A percentile compares a stretch with the other conserved stretches of the same genome.
Conservation (phyloP, 2,797 vertebrate genomes). For the Choloepus didactylus region DNA sequence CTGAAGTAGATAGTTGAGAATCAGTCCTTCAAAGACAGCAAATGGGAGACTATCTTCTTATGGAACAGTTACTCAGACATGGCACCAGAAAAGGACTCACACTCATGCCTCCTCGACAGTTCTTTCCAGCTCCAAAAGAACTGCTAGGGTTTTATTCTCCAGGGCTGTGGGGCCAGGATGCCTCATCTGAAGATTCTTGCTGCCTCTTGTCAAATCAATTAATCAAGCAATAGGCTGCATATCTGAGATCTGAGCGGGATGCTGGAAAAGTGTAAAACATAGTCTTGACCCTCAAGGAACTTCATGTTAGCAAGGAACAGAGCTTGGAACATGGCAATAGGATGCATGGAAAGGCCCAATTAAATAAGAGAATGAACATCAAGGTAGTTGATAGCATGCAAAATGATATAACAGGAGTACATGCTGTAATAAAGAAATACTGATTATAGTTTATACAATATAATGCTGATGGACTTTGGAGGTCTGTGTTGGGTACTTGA, state of each 20-base stretch:
- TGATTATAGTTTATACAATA: constrained; percentile 5
- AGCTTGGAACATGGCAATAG: neutral
- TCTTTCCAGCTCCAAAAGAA: neutral
- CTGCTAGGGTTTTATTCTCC: neutral
- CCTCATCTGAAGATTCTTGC: constrained; percentile 19
- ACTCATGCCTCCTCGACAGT: neutral
- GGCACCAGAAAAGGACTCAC: neutral
- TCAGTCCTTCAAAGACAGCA: constrained; percentile 5
- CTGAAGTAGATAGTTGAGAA: neutral
- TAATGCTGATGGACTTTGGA: neutral
- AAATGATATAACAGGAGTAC: neutral
- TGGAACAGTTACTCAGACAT: neutral
- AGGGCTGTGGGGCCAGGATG: neutral
- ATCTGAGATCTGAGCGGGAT: neutral
- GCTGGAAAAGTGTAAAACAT: neutral
- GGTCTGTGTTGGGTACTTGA: neutral
- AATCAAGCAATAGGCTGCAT: neutral
- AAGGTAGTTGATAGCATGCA: neutral
- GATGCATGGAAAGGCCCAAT: neutral
- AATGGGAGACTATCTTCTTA: neutral
- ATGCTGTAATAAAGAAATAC: neutral
- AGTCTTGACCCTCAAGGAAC: neutral
- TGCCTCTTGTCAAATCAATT: constrained; percentile 38
- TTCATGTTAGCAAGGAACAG: neutral
- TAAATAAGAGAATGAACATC: constrained; percentile 12